Conservation (phyloP, 1,140 invertebrate genomes). For the Saccostrea cuccullata region DNA sequence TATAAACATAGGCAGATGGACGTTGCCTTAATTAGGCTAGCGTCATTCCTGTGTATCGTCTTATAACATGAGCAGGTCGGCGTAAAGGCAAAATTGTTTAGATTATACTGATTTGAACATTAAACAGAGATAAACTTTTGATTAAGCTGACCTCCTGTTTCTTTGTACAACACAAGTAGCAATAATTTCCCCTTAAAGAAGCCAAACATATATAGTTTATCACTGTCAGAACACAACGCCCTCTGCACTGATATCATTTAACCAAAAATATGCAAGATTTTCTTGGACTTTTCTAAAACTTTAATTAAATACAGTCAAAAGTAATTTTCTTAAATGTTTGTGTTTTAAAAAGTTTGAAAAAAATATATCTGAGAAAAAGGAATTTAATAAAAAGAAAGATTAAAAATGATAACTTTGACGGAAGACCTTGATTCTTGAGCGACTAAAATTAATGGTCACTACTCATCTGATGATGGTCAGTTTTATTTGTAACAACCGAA, state of each 20-base stretch:
- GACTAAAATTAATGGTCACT: neutral
- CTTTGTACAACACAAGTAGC: neutral
- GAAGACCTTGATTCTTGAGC: too few species aligned
- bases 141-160: slow-evolving; percentile 38
- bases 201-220: neutral
- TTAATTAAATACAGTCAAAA: too few species aligned
- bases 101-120: slow-evolving; percentile 31
- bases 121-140: slow-evolving; percentile 36
- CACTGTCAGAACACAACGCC: neutral
- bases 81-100: slow-evolving; percentile 13
- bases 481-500: slow-evolving; percentile 6
- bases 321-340: too few species aligned
- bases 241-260: neutral
- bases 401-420: too few species aligned
- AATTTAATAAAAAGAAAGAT: too few species aligned
- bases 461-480: neutral
- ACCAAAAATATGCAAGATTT: neutral
- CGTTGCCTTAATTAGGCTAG: neutral
- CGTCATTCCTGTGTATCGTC: slow-evolving; percentile 21
- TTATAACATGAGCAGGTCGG: neutral
- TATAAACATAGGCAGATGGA: neutral
- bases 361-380: too few species aligned
- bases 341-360: too few species aligned
- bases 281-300: neutral
- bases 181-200: slow-evolving; percentile 8